Evolutionary conservation across 53 echinoderm and acorn worm genomes (phyloP).

Genomic region (Henricia sp.): DNA sequence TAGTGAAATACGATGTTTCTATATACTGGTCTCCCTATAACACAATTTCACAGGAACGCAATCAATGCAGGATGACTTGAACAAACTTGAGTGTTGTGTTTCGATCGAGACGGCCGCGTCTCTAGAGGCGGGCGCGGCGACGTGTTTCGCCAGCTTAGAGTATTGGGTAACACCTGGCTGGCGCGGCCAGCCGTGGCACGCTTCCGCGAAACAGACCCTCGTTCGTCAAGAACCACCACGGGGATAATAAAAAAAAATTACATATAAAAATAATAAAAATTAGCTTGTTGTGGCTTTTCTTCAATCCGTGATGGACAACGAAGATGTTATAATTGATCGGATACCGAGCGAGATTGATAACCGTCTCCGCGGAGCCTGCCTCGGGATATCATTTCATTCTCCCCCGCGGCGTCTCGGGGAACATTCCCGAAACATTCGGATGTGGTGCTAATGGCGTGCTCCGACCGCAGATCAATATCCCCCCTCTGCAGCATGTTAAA

Average conservation of each 20-base stretch:
- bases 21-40: too few species aligned
- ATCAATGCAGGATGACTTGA: too few species aligned
- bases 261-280: too few species aligned
- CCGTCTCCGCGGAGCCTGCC: constrained; percentile 10
- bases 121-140: too few species aligned
- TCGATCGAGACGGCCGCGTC: neutral
- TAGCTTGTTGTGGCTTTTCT: neutral
- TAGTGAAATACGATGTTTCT: too few species aligned
- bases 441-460: neutral
- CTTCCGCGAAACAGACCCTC: neutral
- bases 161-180: constrained; percentile 33
- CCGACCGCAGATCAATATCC: constrained; percentile 9
- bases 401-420: neutral
- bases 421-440: constrained; percentile 22
- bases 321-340: constrained; percentile 11
- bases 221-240: neutral
- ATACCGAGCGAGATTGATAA: neutral
- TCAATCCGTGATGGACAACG: neutral
- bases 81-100: constrained; percentile 15
- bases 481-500: neutral
- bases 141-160: neutral
- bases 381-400: neutral
- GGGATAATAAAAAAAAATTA: too few species aligned
- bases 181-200: neutral
- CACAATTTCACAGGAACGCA: too few species aligned